Conservation (phyloP, 2,888 invertebrate genomes). For the Drosophila kuntzei region DNA sequence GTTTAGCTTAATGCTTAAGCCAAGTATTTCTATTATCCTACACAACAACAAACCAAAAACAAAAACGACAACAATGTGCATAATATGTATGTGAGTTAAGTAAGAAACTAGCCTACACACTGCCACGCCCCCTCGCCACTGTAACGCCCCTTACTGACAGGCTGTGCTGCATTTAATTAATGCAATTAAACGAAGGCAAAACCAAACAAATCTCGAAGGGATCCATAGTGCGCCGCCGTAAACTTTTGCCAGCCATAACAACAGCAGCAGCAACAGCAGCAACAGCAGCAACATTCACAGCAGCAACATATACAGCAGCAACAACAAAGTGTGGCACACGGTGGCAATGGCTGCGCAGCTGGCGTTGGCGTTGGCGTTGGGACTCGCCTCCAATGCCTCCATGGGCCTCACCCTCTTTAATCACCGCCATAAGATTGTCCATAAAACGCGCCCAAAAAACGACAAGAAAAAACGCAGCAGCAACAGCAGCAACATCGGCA, state of each 20-base stretch:
- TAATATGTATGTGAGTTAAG: constrained; percentile 36
- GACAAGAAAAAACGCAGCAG: constrained; percentile 21
- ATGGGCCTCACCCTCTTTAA: constrained; percentile 69
- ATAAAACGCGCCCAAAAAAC: constrained; percentile 73
- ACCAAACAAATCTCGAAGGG: constrained; percentile 57
- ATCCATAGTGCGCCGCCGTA: constrained; percentile 38
- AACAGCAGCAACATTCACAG: neutral
- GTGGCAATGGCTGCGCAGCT: constrained; percentile 63
- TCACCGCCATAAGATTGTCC: constrained; percentile 79
- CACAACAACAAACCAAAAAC: neutral
- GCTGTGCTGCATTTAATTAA: constrained; percentile 65
- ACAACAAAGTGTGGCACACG: constrained; percentile 63
- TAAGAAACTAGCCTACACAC: constrained; percentile 12
- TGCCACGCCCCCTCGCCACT: constrained; percentile 24
- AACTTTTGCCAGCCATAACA: constrained; percentile 30
- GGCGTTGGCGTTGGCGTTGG: constrained; percentile 62
- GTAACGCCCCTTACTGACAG: constrained; percentile 30
- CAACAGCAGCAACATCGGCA: constrained; percentile 24
- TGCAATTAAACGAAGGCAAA: constrained; percentile 73
- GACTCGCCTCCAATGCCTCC: constrained; percentile 56
- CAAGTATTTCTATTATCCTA: constrained; percentile 2
- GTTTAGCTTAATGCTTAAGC: neutral
- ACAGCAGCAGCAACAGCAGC: constrained; percentile 1
- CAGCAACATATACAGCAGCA: too few species aligned
- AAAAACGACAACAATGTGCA: constrained; percentile 38